Base-by-base conservation (phyloP, 2,113 vertebrate genomes). In the Lasiurus borealis region DNA sequence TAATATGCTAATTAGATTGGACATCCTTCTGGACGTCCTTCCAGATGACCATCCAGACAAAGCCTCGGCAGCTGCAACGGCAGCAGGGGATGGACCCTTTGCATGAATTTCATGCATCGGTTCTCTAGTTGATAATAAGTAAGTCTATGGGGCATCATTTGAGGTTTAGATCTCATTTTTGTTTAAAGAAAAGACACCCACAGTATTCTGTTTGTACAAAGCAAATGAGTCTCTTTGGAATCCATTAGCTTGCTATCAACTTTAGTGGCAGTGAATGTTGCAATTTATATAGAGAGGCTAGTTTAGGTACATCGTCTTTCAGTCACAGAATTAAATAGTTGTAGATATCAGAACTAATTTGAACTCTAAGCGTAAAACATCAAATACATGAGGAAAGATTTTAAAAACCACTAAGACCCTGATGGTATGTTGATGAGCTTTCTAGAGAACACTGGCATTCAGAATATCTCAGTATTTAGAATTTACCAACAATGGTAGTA, bases 391-490 rank as follows among this genome's bases (percentile, higher is more conserved):
- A 34, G 11, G 72, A 87, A 72, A 66, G 27, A 59, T 18, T 72
- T 64, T 82, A 25, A 19, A 34, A 88, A 52, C 23, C 0, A 8
- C 69, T 73, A 88, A 77, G 7, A 66, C 59, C 2, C 16, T 86
- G 27, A 2, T 6, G 66, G 3, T 87, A 9, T 90, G 44, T 19
- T 91, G 3, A 84, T 91, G 27, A 91, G 5, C 18, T 64, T 87
- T 81, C 59, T 82, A 21, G 82, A 31, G 9, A 85, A 62, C 57
- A 85, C 0, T 52, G 10, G 40, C 34, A 52, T 76, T 15, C 25
- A 64, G 34, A 88, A 50, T 85, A 77, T 36, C 71, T 95, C 62
- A 89, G 52, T 80, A 68, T 84, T 27, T 59, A 81, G 64, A 93
- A 27, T 19, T 88, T 52, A 14, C 1, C 2, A 88, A 57, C 27